Evolutionary conservation across 2,113 vertebrate genomes (phyloP).

Genomic region (Dasyprocta punctata): DNA sequence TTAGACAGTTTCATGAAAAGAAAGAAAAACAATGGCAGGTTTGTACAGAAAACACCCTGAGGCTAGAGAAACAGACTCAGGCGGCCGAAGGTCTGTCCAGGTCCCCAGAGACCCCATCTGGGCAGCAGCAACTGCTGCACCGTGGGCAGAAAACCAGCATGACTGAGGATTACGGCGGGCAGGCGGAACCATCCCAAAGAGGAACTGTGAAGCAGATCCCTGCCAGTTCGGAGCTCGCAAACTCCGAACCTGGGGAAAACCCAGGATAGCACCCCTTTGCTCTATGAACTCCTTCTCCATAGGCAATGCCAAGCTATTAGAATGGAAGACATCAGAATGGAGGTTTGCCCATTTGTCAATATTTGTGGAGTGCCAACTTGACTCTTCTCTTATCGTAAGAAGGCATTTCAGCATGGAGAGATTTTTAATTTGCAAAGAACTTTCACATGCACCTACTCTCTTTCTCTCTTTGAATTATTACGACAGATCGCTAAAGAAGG

Average conservation of each 20-base stretch:
- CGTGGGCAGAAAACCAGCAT: background rate
- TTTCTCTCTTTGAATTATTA: background rate
- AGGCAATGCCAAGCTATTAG: background rate
- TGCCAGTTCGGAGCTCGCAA: background rate
- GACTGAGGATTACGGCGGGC: background rate
- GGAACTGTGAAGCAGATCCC: background rate
- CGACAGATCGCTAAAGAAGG: background rate
- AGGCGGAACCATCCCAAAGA: background rate
- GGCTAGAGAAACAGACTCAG: background rate
- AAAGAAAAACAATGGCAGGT: background rate
- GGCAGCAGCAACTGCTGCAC: rapidly evolving
- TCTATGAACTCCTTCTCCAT: background rate
- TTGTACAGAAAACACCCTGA: background rate
- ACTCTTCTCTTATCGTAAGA: background rate
- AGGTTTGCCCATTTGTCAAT: background rate
- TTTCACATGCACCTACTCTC: background rate
- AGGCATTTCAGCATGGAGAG: background rate
- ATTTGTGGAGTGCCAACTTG: background rate
- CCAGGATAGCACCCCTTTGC: background rate
- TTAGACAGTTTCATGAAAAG: background rate
- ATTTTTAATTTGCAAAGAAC: background rate
- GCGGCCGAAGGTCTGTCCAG: background rate
- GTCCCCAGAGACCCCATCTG: background rate
- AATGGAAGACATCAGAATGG: background rate
- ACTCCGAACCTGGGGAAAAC: background rate